Conservation (phyloP, 2,797 vertebrate species). For the Aeoliscus strigatus region DNA sequence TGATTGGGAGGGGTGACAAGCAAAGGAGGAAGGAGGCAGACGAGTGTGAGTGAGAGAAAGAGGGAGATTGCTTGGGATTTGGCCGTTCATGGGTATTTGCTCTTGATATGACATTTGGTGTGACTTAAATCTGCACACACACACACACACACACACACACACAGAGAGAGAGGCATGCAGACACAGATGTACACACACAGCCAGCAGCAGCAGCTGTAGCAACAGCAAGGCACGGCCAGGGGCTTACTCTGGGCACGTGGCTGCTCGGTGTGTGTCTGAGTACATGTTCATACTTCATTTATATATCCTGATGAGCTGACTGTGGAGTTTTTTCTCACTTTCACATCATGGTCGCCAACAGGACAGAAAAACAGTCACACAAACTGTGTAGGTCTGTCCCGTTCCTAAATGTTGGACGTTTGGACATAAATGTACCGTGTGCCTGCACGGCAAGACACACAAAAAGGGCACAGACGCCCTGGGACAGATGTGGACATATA, state of each 20-base stretch:
- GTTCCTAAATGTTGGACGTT: no score
- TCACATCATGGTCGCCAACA: background rate
- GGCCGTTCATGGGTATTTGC: conserved; percentile 55
- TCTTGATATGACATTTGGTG: conserved; percentile 65
- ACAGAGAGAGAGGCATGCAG: conserved; percentile 3
- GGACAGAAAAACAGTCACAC: no score
- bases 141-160: conserved; percentile 7
- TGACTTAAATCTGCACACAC: conserved; percentile 49
- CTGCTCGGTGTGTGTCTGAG: no score
- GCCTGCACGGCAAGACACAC: no score
- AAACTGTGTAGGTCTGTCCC: no score
- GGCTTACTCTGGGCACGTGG: conserved; percentile 50
- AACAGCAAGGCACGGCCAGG: conserved; percentile 45
- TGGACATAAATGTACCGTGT: no score
- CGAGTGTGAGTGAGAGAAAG: conserved; percentile 1
- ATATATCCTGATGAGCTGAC: no score
- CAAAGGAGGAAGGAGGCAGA: conserved; percentile 7
- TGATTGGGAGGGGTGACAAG: conserved; percentile 5
- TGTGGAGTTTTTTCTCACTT: conserved; percentile 2
- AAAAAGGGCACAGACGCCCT: no score
- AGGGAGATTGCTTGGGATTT: conserved; percentile 52
- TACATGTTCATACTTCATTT: conserved; percentile 4
- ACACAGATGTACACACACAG: conserved; percentile 51
- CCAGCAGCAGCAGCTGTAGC: conserved; percentile 55
- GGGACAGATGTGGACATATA: no score